A percentile compares a stretch with the other conserved stretches of the same genome.
Evolutionary conservation across 1,140 invertebrate species (phyloP).

Genomic region (Drosophila subobscura): DNA sequence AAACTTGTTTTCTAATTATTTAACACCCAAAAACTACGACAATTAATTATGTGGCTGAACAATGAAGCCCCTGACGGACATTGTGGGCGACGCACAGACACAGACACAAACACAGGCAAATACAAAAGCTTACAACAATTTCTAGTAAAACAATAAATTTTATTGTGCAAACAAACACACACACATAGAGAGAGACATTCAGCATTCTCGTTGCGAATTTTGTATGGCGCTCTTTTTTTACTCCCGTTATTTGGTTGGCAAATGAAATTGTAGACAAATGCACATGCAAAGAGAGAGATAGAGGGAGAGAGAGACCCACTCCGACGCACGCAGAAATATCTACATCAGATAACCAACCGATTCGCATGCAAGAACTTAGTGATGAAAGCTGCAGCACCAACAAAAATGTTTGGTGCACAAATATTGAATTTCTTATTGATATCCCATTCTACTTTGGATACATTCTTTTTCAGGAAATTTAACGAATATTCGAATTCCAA

Average conservation of each 20-base stretch:
- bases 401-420: background rate
- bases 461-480: too few relatives aligned
- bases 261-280: conserved; percentile 68
- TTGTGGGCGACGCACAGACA: conserved; percentile 60
- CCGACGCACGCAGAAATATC: conserved; percentile 1
- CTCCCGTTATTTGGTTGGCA: conserved; percentile 33
- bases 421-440: background rate
- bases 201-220: conserved; percentile 51
- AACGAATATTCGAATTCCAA: conserved; percentile 10
- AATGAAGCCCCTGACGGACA: conserved; percentile 70
- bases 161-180: conserved; percentile 59
- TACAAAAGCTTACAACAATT: conserved; percentile 66
- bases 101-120: conserved; percentile 14
- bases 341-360: conserved; percentile 7
- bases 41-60: conserved; percentile 82
- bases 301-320: conserved; percentile 6
- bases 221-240: conserved; percentile 43
- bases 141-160: conserved; percentile 75
- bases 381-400: conserved; percentile 6
- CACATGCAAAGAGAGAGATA: conserved; percentile 23
- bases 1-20: conserved; percentile 82
- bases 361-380: background rate
- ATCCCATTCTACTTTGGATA: too few relatives aligned
- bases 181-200: conserved; percentile 25
- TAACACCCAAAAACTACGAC: conserved; percentile 80